A percentile compares a stretch with the other conserved stretches of the same genome.
Conservation (phyloP, 2,113 vertebrate genomes). For the Brachypteracias leptosomus region DNA sequence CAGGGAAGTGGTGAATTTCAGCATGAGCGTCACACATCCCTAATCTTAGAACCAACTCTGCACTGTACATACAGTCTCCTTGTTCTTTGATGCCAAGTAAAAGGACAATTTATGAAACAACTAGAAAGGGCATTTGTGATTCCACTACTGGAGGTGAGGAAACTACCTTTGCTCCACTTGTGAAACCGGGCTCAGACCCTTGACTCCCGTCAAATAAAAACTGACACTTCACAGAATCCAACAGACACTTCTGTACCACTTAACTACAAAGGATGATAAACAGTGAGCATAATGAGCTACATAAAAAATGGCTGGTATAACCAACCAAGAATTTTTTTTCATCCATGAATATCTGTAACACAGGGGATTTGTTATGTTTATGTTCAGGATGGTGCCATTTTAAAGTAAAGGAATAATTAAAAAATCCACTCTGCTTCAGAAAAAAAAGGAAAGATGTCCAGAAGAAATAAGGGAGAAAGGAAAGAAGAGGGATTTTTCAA, state of each 20-base stretch:
- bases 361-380: neutral
- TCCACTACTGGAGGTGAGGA: neutral
- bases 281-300: neutral
- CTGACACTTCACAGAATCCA: neutral
- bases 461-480: neutral
- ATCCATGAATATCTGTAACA: rapidly evolving
- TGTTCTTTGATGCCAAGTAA: neutral
- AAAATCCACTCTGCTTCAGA: neutral
- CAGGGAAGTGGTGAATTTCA: neutral
- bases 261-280: neutral
- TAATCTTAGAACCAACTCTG: neutral
- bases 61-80: neutral
- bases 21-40: neutral
- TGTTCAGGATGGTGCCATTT: neutral
- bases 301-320: neutral
- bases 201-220: neutral
- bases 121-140: neutral
- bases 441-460: neutral
- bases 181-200: neutral
- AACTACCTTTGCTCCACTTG: neutral
- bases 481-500: neutral
- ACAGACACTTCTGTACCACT: neutral
- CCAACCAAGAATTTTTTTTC: neutral
- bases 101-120: neutral
- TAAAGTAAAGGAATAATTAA: neutral